Percentiles rank a stretch among this genome's conserved stretches.
These are phyloP conservation scores for Euzetes globulus DNA, from an alignment of 2,888 invertebrate genomes.

Conservation along the genomic window DNA sequence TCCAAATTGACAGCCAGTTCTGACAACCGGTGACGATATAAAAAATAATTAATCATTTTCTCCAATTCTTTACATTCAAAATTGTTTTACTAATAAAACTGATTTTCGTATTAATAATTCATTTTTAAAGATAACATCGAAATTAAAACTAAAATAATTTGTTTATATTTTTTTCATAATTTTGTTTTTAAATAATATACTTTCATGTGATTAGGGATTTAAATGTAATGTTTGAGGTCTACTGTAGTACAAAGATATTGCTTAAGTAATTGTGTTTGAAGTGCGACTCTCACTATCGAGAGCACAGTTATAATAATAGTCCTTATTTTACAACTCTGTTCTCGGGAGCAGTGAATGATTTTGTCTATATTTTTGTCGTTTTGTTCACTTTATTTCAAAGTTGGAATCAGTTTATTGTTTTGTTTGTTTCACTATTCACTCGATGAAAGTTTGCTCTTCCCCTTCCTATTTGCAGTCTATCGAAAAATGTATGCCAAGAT, in stretches of 20 bases:
- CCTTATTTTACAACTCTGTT: conserved; percentile 2
- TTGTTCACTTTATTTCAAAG: conserved; percentile 13
- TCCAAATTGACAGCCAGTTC: conserved; percentile 2
- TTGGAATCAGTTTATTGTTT: neutral
- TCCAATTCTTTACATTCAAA: neutral
- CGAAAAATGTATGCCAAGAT: too few species aligned
- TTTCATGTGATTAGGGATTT: conserved; percentile 27
- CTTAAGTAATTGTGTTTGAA: conserved; percentile 28
- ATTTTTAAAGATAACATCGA: conserved; percentile 14
- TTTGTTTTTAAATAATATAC: neutral
- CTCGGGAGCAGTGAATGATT: neutral
- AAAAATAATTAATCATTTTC: conserved; percentile 10
- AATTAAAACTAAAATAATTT: neutral
- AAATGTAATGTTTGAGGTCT: conserved; percentile 8
- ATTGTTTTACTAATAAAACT: conserved; percentile 13
- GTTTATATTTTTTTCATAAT: conserved; percentile 1
- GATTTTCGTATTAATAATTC: neutral
- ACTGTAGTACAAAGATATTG: conserved; percentile 24
- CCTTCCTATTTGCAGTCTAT: too few species aligned
- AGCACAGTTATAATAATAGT: conserved; percentile 2
- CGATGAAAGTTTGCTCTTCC: too few species aligned
- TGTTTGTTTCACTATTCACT: neutral
- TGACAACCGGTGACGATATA: conserved; percentile 15
- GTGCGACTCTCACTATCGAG: conserved; percentile 22
- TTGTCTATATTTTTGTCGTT: neutral